Percentiles rank a stretch among this genome's conserved stretches.
phyloP scores from a whole-genome alignment of 2,888 invertebrate genomes.

The Holacanthella duospinosa region DNA sequence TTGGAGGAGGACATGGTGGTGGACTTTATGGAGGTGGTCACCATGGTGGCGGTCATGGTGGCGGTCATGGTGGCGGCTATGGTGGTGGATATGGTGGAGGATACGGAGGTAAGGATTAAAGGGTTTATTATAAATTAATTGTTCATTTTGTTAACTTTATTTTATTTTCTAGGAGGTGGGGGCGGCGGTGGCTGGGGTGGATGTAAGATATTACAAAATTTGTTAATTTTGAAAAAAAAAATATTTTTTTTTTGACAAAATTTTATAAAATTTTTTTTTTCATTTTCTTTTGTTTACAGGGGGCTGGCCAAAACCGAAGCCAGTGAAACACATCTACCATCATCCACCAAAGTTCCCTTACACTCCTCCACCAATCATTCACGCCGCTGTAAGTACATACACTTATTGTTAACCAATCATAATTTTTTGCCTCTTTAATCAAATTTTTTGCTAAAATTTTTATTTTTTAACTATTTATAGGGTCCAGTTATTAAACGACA shows the following conservation, averaged over 20 bases:
- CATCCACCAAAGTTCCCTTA: slow-evolving; percentile 17
- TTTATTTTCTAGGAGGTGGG: slow-evolving; percentile 12
- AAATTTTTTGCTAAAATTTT: background rate
- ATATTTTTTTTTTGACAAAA: no score
- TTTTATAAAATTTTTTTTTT: no score
- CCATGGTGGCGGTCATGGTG: slow-evolving; percentile 10
- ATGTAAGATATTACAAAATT: background rate
- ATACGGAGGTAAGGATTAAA: background rate
- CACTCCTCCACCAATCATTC: background rate
- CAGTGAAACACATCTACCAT: slow-evolving; percentile 23
- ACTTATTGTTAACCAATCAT: no score
- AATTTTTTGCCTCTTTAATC: background rate
- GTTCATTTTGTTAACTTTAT: background rate
- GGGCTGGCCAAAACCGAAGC: slow-evolving; percentile 15
- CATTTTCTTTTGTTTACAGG: no score
- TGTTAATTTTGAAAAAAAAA: no score
- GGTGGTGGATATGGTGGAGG: slow-evolving; percentile 11
- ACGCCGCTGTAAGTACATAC: background rate
- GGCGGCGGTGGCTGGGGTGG: slow-evolving; percentile 13
- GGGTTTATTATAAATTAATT: background rate
- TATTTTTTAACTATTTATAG: background rate
- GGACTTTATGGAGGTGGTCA: background rate
- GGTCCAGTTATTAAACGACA: slow-evolving; percentile 10
- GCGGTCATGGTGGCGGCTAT: slow-evolving; percentile 3
- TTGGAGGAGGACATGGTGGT: slow-evolving; percentile 10